Conservation (phyloP, 1,140 invertebrate genomes). For the Cylas formicarius region DNA sequence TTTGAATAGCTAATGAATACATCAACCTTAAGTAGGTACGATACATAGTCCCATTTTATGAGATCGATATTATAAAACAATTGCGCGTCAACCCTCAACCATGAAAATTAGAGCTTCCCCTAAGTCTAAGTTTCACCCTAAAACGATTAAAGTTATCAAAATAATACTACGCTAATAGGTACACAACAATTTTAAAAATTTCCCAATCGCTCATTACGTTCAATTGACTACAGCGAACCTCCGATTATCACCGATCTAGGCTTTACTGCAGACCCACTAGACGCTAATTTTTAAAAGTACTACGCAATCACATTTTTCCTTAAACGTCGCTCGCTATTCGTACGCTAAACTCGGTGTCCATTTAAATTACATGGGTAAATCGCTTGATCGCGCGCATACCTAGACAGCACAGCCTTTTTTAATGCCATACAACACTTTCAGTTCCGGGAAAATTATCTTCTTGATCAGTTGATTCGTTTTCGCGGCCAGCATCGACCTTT, state of each 20-base stretch:
- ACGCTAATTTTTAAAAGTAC: neutral
- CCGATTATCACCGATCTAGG: neutral
- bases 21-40: too few species aligned
- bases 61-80: too few species aligned
- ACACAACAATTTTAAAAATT: too few species aligned
- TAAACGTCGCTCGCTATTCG: too few species aligned
- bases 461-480: slow-evolving; percentile 74
- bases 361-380: slow-evolving; percentile 6
- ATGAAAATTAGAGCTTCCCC: too few species aligned
- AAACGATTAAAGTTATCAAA: too few species aligned
- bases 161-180: too few species aligned
- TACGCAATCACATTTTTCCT: neutral
- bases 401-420: slow-evolving; percentile 75
- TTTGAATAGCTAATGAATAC: too few species aligned
- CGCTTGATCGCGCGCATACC: slow-evolving; percentile 10
- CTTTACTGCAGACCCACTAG: neutral
- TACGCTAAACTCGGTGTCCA: neutral
- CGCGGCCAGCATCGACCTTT: slow-evolving; percentile 63
- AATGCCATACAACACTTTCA: slow-evolving; percentile 73
- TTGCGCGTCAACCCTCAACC: too few species aligned
- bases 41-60: too few species aligned
- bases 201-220: too few species aligned
- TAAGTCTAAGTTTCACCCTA: too few species aligned
- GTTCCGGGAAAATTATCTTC: slow-evolving; percentile 74
- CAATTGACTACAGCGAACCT: neutral